Conservation (phyloP, 2,888 invertebrate species). For the Oligia fasciuncula region DNA sequence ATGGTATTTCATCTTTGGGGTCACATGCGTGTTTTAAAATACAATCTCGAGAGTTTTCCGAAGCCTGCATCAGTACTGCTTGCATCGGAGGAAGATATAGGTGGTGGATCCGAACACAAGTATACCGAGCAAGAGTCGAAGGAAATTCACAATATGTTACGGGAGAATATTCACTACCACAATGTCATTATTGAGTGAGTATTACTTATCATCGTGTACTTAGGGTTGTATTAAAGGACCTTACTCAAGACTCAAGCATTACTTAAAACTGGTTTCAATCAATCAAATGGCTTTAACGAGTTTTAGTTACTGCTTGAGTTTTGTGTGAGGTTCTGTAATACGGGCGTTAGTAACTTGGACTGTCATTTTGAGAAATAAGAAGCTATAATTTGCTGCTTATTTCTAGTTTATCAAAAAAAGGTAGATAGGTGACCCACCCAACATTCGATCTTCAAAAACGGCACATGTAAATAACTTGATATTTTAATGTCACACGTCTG, state of each 20-base stretch:
- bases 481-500: neutral
- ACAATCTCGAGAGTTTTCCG: conserved; percentile 41
- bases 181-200: conserved; percentile 51
- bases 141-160: conserved; percentile 16
- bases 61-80: conserved; percentile 26
- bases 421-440: neutral
- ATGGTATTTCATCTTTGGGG: conserved; percentile 52
- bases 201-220: neutral
- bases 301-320: no score
- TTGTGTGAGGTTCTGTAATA: no score
- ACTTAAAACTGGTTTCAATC: no score
- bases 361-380: neutral
- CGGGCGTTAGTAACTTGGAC: neutral
- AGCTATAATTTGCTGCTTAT: no score
- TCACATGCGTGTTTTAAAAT: conserved; percentile 35
- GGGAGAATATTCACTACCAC: conserved; percentile 35
- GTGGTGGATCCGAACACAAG: neutral
- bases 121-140: conserved; percentile 38
- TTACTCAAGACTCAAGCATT: no score
- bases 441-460: neutral
- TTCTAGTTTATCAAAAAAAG: neutral
- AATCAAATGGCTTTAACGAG: no score
- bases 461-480: neutral
- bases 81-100: neutral
- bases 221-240: no score